phyloP scores from a whole-genome alignment of 92 coral and sea anemone species.

The Phenganax stokvisi region DNA sequence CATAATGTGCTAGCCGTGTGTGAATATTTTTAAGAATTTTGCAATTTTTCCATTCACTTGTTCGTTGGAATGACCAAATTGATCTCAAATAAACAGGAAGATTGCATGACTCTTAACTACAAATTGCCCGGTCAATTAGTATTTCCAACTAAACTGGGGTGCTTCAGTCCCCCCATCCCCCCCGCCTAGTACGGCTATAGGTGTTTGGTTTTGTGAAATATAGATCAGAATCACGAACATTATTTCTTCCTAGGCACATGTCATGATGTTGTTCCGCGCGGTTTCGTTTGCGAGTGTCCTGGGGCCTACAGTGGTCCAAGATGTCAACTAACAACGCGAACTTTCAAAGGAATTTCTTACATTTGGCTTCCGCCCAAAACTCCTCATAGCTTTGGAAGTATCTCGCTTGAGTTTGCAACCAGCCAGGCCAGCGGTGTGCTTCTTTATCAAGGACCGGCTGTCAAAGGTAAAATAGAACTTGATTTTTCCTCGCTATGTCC shows the following conservation, averaged over 20 bases:
- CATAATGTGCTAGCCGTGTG: no score
- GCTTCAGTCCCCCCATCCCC: no score
- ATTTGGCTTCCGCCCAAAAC: slow-evolving; percentile 64
- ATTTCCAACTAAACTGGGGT: no score
- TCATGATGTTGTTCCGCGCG: slow-evolving; percentile 71
- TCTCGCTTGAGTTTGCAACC: slow-evolving; percentile 76
- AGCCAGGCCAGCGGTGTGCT: slow-evolving; percentile 62
- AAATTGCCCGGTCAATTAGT: no score
- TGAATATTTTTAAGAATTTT: no score
- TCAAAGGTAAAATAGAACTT: slow-evolving; percentile 36
- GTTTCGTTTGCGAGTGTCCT: slow-evolving; percentile 76
- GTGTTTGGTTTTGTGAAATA: no score
- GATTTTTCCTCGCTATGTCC: no score
- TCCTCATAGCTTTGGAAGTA: slow-evolving; percentile 54
- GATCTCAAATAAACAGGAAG: no score
- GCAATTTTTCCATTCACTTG: no score
- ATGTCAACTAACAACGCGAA: slow-evolving; percentile 71
- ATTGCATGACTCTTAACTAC: no score
- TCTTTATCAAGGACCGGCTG: slow-evolving; percentile 85
- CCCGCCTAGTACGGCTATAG: no score
- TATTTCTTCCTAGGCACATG: slow-evolving; percentile 47
- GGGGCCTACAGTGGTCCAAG: slow-evolving; percentile 54
- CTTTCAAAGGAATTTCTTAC: slow-evolving; percentile 72
- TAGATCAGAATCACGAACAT: neutral
- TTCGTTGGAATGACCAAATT: no score